A percentile compares a stretch with the other conserved stretches of the same genome.
Conservation (phyloP, 92 coral and sea anemone species). For the Bergia puertoricense region DNA sequence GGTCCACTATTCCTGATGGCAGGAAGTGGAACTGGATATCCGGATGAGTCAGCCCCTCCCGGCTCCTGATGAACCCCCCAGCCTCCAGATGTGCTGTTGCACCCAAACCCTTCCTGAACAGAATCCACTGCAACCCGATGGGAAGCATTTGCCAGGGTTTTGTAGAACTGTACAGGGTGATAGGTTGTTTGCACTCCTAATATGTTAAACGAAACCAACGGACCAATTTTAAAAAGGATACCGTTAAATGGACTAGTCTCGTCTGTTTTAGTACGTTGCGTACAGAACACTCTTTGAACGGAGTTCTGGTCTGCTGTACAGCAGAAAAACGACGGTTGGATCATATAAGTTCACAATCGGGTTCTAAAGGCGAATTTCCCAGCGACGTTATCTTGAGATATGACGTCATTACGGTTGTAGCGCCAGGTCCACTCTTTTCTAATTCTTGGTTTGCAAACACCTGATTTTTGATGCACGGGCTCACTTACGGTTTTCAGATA, state of each 20-base stretch:
- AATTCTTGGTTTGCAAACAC: no score
- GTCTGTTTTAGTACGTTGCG: no score
- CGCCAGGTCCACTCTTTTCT: no score
- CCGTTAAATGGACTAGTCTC: neutral
- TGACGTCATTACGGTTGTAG: no score
- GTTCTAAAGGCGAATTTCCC: no score
- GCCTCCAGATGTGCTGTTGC: constrained; percentile 82
- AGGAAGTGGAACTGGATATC: constrained; percentile 85
- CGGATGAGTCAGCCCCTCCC: constrained; percentile 80
- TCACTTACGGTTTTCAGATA: no score
- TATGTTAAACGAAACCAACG: neutral
- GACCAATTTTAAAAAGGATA: neutral
- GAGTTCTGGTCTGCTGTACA: no score
- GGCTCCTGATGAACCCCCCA: constrained; percentile 80
- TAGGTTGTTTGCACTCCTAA: constrained; percentile 83
- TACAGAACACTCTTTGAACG: no score
- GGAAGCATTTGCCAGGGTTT: constrained; percentile 79
- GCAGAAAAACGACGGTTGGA: no score
- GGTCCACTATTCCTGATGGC: constrained; percentile 75
- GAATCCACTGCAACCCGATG: constrained; percentile 75
- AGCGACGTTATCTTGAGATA: no score
- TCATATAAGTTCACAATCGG: no score
- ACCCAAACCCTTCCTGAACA: constrained; percentile 66
- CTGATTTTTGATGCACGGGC: no score
- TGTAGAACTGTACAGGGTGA: constrained; percentile 74